Conservation (phyloP, 2,113 vertebrate species). For the Protomyctophum bolini region DNA sequence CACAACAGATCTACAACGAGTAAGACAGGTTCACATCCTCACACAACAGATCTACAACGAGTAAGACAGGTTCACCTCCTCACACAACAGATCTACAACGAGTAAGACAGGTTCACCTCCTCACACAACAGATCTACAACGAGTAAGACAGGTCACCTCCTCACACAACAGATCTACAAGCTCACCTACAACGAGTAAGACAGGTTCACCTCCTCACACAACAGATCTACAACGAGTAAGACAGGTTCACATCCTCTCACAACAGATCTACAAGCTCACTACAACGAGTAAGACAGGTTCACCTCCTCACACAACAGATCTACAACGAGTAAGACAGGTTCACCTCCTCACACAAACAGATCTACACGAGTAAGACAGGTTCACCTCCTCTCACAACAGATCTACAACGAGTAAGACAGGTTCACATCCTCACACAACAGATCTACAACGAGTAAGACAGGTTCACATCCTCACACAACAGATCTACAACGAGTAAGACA, state of each 20-base stretch:
- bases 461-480: background rate
- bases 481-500: slow-evolving; percentile 82
- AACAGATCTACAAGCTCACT: no score
- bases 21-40: slow-evolving; percentile 52
- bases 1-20: slow-evolving; percentile 74
- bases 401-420: slow-evolving; percentile 81
- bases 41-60: slow-evolving; percentile 70
- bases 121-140: slow-evolving; percentile 55
- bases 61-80: slow-evolving; percentile 62
- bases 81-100: slow-evolving; percentile 65
- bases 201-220: background rate
- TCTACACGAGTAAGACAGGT: slow-evolving; percentile 78
- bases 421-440: background rate
- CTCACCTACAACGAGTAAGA: slow-evolving; percentile 81
- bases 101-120: slow-evolving; percentile 68
- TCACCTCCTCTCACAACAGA: background rate
- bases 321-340: slow-evolving; percentile 80
- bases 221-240: slow-evolving; percentile 80
- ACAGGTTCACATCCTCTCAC: background rate
- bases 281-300: slow-evolving; percentile 79
- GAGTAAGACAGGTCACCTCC: slow-evolving; percentile 72
- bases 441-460: slow-evolving; percentile 82
- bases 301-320: background rate
- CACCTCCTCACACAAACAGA: background rate
- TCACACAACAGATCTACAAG: no score